A percentile compares a stretch with the other conserved stretches of the same genome.
Evolutionary conservation across 2,888 invertebrate species (phyloP).

Genomic region (Parnassius smintheus): DNA sequence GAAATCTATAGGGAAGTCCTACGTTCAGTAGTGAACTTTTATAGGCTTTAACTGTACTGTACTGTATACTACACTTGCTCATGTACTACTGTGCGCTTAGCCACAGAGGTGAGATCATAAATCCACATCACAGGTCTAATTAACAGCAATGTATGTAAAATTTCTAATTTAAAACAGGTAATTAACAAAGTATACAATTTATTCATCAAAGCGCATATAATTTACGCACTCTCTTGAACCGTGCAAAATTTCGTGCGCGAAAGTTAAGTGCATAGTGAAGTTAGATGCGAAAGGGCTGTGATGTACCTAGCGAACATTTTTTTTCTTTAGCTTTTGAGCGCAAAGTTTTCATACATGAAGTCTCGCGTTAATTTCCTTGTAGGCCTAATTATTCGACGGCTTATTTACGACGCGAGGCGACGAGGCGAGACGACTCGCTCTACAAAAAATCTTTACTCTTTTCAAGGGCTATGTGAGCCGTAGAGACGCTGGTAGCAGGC

Average conservation of each 20-base stretch:
- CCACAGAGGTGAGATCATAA: too few species aligned
- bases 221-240: slow-evolving; percentile 1
- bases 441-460: slow-evolving; percentile 47
- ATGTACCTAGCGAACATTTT: neutral
- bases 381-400: slow-evolving; percentile 71
- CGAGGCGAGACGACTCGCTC: slow-evolving; percentile 54
- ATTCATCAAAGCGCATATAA: slow-evolving; percentile 9
- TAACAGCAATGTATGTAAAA: neutral
- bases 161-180: slow-evolving; percentile 1
- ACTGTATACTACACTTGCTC: too few species aligned
- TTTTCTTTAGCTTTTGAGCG: slow-evolving; percentile 26
- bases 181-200: slow-evolving; percentile 5
- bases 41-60: too few species aligned
- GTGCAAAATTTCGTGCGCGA: neutral
- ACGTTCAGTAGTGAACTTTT: too few species aligned
- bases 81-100: too few species aligned
- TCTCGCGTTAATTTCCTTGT: slow-evolving; percentile 63
- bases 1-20: too few species aligned
- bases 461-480: slow-evolving; percentile 44
- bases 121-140: neutral
- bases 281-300: neutral
- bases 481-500: slow-evolving; percentile 8
- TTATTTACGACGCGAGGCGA: slow-evolving; percentile 42
- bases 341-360: slow-evolving; percentile 34
- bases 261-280: neutral